Percentiles rank a stretch among this genome's conserved stretches.
Evolutionary conservation across 2,797 vertebrate genomes (phyloP).

Genomic region (Perodicticus potto): DNA sequence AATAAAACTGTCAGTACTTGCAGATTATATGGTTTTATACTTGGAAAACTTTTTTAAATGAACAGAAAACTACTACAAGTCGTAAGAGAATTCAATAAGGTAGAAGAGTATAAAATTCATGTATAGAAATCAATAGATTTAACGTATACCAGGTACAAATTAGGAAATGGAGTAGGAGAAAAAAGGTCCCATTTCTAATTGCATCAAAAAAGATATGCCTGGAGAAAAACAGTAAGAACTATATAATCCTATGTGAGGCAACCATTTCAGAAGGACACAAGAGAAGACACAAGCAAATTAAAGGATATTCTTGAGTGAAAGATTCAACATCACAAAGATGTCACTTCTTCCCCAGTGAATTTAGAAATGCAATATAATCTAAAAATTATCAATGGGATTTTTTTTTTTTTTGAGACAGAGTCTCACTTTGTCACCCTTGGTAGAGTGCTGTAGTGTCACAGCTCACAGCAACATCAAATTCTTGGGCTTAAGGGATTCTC

Average conservation of each 20-base stretch:
- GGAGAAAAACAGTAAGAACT: background rate
- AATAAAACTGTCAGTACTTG: conserved; percentile 17
- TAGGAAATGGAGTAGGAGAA: conserved; percentile 28
- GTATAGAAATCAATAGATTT: conserved; percentile 66
- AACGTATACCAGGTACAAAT: conserved; percentile 46
- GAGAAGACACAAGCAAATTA: background rate
- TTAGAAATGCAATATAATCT: conserved; percentile 18
- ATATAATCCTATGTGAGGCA: background rate
- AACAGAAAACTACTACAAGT: conserved; percentile 49
- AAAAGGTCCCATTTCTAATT: conserved; percentile 18
- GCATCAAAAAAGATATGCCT: background rate
- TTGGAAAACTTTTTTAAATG: conserved; percentile 39
- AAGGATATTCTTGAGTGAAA: background rate
- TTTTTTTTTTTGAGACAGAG: no score
- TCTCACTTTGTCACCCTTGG: no score
- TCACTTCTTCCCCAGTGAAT: conserved; percentile 16
- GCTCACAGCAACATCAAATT: no score
- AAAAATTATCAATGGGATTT: background rate
- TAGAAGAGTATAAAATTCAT: conserved; percentile 72
- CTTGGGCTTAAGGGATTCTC: no score
- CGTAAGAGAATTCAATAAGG: conserved; percentile 68
- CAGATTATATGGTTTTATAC: conserved; percentile 19
- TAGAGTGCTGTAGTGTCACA: no score
- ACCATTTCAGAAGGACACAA: background rate
- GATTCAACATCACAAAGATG: background rate